Base-by-base conservation (phyloP, 2,113 vertebrate genomes). In the Hyperopisus bebe region DNA sequence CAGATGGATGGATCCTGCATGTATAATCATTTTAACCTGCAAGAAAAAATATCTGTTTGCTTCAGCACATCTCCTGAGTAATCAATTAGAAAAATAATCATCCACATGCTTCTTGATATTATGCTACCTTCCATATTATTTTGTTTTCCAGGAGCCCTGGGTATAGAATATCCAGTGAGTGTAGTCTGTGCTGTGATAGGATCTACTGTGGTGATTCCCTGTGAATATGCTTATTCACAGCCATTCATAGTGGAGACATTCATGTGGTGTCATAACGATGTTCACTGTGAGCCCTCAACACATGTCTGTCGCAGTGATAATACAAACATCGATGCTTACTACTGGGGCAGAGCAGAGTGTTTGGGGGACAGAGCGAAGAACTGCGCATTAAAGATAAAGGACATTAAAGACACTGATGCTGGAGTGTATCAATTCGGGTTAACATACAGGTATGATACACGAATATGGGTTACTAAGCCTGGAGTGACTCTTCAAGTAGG, bases 81-180 rank as follows among this genome's bases (percentile, higher is more conserved):
- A 48, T 48, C 9, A 48, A 48, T 48, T 48, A 3, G 3, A 48
- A 48, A 48, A 11, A 0, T 48, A 11, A 48, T 48, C 47, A 48
- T 48, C 47, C 47, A 48, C 9, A 48, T 48, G 47, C 47, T 0
- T 48, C 47, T 48, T 48, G 5, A 48, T 48, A 48, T 48, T 48
- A 48, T 13, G 0, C 0, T 48, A 10, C 47, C 47, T 48, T 48
- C 2, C 47, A 48, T 48, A 48, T 11, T 48, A 48, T 48, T 48
- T 11, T 55, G 1, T 55, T 55, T 55, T 55, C 17, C 51, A 55
- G 51, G 51, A 55, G 51, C 19, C 15, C 0, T 53, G 15, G 51
- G 0, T 21, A 19, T 55, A 55, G 0, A 19, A 0, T 55, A 19
- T 19, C 51, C 51, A 21, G 0, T 5, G 51, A 19, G 19, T 55